Conservation (phyloP, 2,113 vertebrate species). For the Sula dactylatra region DNA sequence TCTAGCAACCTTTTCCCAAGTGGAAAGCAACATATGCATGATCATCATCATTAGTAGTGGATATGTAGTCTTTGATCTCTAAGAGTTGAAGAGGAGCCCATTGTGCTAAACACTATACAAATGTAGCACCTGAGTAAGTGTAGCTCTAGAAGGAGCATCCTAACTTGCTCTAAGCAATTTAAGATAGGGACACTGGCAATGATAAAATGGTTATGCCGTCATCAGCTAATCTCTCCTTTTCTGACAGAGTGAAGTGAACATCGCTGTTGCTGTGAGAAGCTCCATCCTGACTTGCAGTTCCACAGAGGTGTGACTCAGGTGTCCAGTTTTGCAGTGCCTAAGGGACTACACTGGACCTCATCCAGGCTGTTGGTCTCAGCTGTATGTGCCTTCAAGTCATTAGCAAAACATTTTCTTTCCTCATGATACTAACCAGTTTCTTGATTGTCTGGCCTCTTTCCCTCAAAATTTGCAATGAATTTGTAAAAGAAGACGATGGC, state of each 20-base stretch:
- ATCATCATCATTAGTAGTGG: not conserved
- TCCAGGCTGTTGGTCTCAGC: not conserved
- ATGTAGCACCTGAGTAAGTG: not conserved
- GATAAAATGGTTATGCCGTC: not conserved
- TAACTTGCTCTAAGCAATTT: not conserved
- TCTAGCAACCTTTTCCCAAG: not conserved
- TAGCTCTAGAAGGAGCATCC: not conserved
- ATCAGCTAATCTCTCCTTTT: not conserved
- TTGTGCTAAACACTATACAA: not conserved
- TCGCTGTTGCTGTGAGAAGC: not conserved
- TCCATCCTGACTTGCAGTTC: not conserved
- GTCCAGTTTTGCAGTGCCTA: not conserved
- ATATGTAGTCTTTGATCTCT: not conserved
- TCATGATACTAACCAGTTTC: not conserved
- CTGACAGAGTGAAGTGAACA: not conserved
- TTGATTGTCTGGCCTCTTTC: not conserved
- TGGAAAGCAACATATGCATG: not conserved
- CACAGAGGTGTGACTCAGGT: not conserved
- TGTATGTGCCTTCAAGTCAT: not conserved
- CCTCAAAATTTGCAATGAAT: slow-evolving; percentile 32
- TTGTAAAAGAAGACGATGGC: slow-evolving; percentile 60
- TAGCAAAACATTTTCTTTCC: not conserved
- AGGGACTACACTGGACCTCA: not conserved
- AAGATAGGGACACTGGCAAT: not conserved
- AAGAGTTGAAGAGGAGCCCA: not conserved